Conservation (phyloP, 2,113 vertebrate species). For the Actenoides lindsayi region DNA sequence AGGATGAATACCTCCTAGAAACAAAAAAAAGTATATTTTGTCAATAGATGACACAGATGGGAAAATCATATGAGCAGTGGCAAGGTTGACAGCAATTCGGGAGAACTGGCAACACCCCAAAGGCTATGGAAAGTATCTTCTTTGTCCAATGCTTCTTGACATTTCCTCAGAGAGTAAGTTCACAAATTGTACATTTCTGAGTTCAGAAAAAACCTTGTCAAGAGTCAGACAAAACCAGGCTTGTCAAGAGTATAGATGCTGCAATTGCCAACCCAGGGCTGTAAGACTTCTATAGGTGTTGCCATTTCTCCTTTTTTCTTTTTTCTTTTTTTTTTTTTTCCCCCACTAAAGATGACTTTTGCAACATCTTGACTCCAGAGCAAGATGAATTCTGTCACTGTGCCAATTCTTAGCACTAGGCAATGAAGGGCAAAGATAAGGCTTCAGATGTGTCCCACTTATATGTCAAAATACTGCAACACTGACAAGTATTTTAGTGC, state of each 20-base stretch:
- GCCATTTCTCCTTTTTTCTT: neutral
- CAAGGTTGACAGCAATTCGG: slow-evolving; percentile 22
- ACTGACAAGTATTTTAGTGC: slow-evolving; percentile 47
- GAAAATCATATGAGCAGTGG: neutral
- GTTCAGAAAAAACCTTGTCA: slow-evolving; percentile 14
- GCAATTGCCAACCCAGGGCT: neutral
- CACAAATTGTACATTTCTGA: neutral
- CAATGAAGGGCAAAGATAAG: slow-evolving; percentile 46
- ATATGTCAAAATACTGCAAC: slow-evolving; percentile 48
- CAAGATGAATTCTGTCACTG: slow-evolving; percentile 42
- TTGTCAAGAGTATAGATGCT: neutral
- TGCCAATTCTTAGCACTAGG: slow-evolving; percentile 21
- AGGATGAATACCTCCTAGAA: neutral
- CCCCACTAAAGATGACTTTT: neutral
- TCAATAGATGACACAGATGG: slow-evolving; percentile 3
- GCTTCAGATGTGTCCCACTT: slow-evolving; percentile 51
- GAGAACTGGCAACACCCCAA: slow-evolving; percentile 7
- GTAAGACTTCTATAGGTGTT: neutral
- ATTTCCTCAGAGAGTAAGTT: slow-evolving; percentile 4
- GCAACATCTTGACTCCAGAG: slow-evolving; percentile 32
- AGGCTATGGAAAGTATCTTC: neutral
- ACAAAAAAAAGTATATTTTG: neutral
- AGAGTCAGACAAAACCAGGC: neutral
- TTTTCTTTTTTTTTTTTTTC: neutral
- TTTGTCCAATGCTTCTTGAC: neutral